These are phyloP conservation scores for Zelleria hepariella DNA, from an alignment of 2,888 invertebrate species.

Conservation along the genomic window DNA sequence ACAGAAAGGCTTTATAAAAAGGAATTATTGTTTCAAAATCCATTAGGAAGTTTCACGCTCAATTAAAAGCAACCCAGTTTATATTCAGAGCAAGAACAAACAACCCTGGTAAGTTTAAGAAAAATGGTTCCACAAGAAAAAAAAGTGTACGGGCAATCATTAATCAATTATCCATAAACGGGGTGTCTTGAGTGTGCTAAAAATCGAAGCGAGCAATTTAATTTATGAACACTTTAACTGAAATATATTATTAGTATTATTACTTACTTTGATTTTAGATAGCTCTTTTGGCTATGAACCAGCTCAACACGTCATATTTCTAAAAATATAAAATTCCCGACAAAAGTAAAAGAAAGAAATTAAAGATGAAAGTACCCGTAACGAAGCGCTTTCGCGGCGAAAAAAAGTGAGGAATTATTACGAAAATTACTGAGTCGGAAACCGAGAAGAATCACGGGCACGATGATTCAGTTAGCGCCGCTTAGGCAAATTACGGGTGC, in stretches of 20 bases:
- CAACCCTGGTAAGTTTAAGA: background rate
- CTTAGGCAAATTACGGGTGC: background rate
- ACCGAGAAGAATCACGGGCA: background rate
- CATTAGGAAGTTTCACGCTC: background rate
- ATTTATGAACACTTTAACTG: no score
- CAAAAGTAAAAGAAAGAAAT: background rate
- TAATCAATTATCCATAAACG: background rate
- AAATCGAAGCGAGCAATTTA: no score
- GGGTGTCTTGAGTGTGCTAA: background rate
- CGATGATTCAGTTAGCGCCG: background rate
- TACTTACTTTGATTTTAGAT: background rate
- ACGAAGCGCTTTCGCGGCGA: background rate
- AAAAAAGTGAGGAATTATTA: background rate
- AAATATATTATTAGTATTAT: no score
- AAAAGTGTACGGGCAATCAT: background rate
- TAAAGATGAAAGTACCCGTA: background rate
- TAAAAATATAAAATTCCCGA: background rate
- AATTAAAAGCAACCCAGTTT: background rate
- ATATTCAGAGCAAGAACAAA: background rate
- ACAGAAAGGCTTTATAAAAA: background rate
- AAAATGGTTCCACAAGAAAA: background rate
- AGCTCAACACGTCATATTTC: background rate
- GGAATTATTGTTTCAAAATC: background rate
- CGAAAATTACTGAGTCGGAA: background rate
- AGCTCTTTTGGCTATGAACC: background rate